Evolutionary conservation across 2,113 vertebrate species (phyloP).

Genomic region (Syngnathus typhle): DNA sequence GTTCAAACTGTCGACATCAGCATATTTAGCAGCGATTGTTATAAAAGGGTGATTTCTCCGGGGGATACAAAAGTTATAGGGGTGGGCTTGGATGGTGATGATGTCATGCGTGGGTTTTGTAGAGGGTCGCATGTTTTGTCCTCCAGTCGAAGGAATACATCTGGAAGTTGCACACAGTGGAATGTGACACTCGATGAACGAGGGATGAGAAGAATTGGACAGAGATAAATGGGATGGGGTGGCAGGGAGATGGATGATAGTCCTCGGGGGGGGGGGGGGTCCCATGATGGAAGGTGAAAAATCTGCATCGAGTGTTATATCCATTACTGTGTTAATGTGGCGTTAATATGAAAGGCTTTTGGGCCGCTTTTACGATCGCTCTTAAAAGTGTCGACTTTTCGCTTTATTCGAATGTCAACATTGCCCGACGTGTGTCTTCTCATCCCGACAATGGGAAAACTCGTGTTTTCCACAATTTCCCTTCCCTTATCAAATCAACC

Average conservation of each 20-base stretch:
- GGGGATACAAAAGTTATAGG: conserved; percentile 48
- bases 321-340: background rate
- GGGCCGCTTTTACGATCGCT: background rate
- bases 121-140: conserved; percentile 43
- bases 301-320: background rate
- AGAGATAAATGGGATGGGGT: conserved; percentile 26
- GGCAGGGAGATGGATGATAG: conserved; percentile 23
- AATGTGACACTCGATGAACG: conserved; percentile 49
- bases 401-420: background rate
- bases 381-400: background rate
- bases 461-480: background rate
- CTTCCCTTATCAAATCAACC: background rate
- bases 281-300: conserved; percentile 21
- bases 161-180: conserved; percentile 52
- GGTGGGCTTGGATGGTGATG: conserved; percentile 25
- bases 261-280: conserved; percentile 5
- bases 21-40: conserved; percentile 26
- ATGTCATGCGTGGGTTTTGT: conserved; percentile 58
- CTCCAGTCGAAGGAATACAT: conserved; percentile 56
- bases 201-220: conserved; percentile 19
- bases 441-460: background rate
- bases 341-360: background rate
- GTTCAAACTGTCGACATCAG: conserved; percentile 39
- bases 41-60: background rate
- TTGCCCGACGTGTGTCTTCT: background rate